Conservation (phyloP, 2,888 invertebrate genomes). For the Apamea crenata region DNA sequence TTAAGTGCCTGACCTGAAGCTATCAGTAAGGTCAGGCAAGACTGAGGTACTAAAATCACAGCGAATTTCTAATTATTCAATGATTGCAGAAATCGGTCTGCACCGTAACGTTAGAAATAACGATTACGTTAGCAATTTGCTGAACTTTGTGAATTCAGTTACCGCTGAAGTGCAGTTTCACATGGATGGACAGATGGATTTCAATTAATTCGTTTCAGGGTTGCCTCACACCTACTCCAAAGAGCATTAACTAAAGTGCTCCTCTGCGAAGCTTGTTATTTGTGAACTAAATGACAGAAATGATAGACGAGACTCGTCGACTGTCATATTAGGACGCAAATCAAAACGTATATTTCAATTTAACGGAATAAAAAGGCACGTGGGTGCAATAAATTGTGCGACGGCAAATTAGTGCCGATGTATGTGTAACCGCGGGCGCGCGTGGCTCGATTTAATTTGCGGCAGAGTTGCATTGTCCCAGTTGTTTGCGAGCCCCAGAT, state of each 20-base stretch:
- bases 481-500: conserved; percentile 78
- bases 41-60: conserved; percentile 9
- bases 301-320: conserved; percentile 13
- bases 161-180: conserved; percentile 69
- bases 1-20: conserved; percentile 10
- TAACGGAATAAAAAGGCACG: conserved; percentile 75
- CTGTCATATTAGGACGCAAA: conserved; percentile 63
- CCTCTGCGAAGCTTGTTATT: conserved; percentile 62
- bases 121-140: conserved; percentile 48
- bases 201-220: conserved; percentile 72
- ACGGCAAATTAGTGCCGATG: conserved; percentile 82
- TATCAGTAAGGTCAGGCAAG: conserved; percentile 5
- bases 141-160: conserved; percentile 71
- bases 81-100: neutral
- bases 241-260: conserved; percentile 67
- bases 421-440: conserved; percentile 76
- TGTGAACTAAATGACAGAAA: conserved; percentile 55
- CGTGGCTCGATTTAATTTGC: conserved; percentile 80
- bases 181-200: conserved; percentile 70
- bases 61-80: conserved; percentile 6
- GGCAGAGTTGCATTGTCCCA: conserved; percentile 78
- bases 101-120: conserved; percentile 9
- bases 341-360: conserved; percentile 75
- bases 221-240: conserved; percentile 55
- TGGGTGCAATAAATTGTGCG: conserved; percentile 79